A percentile compares a stretch with the other conserved stretches of the same genome.
These are phyloP conservation scores for Chiloscyllium punctatum DNA, from an alignment of 2,797 vertebrate species.

Conservation along the genomic window DNA sequence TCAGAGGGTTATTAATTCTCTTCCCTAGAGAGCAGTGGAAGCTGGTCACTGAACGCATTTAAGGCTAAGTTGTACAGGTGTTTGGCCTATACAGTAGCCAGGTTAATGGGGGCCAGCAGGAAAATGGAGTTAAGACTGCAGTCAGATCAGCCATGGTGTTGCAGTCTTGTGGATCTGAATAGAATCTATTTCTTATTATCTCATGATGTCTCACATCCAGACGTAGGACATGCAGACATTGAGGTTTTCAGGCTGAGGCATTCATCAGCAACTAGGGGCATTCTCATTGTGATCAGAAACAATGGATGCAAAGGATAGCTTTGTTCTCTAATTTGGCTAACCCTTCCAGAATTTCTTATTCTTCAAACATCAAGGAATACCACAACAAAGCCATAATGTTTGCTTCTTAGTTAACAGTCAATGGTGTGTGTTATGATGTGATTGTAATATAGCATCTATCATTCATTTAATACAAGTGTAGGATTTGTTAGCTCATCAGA, in stretches of 20 bases:
- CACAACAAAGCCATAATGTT: not conserved
- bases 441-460: not conserved
- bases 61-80: not conserved
- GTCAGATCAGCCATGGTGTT: too few species aligned
- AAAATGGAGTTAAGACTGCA: too few species aligned
- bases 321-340: not conserved
- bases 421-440: not conserved
- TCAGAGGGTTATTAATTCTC: not conserved
- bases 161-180: too few species aligned
- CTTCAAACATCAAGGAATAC: not conserved
- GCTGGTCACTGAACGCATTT: not conserved
- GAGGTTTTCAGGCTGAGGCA: not conserved
- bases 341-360: not conserved
- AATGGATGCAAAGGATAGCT: too few species aligned
- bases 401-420: not conserved
- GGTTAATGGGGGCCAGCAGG: too few species aligned
- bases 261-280: not conserved
- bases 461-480: not conserved
- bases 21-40: not conserved
- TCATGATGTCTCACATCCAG: not conserved
- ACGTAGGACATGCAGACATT: not conserved
- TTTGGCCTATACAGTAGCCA: not conserved
- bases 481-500: not conserved
- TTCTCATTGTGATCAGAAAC: not conserved
- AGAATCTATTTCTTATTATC: too few species aligned